Conservation (phyloP, 2,113 vertebrate species). For the Speoplatyrhinus poulsoni region DNA sequence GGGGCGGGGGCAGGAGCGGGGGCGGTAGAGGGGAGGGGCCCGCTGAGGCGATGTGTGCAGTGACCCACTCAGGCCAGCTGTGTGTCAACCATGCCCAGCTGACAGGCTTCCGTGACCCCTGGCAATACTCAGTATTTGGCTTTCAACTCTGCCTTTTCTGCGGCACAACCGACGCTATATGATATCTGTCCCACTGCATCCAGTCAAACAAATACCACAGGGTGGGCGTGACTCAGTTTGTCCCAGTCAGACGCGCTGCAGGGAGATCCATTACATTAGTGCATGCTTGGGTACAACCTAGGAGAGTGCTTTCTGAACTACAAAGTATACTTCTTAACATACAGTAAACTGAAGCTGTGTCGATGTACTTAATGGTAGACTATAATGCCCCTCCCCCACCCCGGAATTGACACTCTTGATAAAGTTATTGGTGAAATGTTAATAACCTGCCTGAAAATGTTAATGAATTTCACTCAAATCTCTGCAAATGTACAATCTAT, state of each 20-base stretch:
- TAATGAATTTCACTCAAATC: too few relatives aligned
- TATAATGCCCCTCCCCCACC: too few relatives aligned
- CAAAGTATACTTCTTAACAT: too few relatives aligned
- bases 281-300: slow-evolving; percentile 4
- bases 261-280: slow-evolving; percentile 10
- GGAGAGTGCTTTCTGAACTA: too few relatives aligned
- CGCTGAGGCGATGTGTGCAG: too few relatives aligned
- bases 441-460: too few relatives aligned
- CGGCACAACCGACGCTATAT: slow-evolving; percentile 60
- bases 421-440: too few relatives aligned
- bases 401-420: too few relatives aligned
- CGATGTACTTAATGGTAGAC: too few relatives aligned
- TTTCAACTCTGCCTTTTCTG: slow-evolving; percentile 59
- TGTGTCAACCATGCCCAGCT: slow-evolving; percentile 59
- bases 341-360: too few relatives aligned
- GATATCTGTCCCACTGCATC: slow-evolving; percentile 75
- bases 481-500: too few relatives aligned
- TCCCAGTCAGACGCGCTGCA: slow-evolving; percentile 31
- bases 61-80: slow-evolving; percentile 26
- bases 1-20: not conserved
- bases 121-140: slow-evolving; percentile 73
- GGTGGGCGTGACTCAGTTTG: slow-evolving; percentile 44
- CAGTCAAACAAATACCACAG: slow-evolving; percentile 71
- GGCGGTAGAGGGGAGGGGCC: too few relatives aligned
- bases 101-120: slow-evolving; percentile 68